Base-by-base conservation (phyloP, 1,140 invertebrate genomes). In the Panagrolaimus sp. region DNA sequence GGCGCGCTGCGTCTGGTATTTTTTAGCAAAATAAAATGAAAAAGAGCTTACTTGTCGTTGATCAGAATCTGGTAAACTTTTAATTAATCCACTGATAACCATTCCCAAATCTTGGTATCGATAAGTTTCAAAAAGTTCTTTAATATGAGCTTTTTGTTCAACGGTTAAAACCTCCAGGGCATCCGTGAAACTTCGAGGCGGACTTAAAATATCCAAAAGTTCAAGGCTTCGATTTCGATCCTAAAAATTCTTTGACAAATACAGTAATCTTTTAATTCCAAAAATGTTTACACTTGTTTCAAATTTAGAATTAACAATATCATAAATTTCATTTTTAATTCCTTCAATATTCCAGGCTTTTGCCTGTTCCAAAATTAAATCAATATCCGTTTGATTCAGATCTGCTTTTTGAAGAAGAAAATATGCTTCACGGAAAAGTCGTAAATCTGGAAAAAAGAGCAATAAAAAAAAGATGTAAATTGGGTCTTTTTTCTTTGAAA, bases 291-390 rank as follows among this genome's bases (percentile, higher is more conserved):
- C 52, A 58, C 17, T 58, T 58, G 21, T 28, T 1, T 58, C 21
- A 26, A 58, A 58, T 26, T 58, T 58, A 10, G 21, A 12, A 26
- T 6, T 58, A 58, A 58, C 52, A 58, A 58, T 58, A 14, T 26
- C 52, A 58, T 26, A 58, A 58, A 58, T 58, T 26, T 21, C 52
- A 58, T 58, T 58, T 28, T 58, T 58, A 58, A 58, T 28, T 5
- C 52, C 52, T 12, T 58, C 52, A 58, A 58, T 58, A 21, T 58
- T n/a, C 52, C 52, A 58, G 7, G 7, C 7, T 38, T 38, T 38
- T 38, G 32, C 32, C 7, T 4, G 7, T 7, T 38, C 32, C 2
- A 38, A 4, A 4, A 38, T 38, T 38, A 7, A 38, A 38, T 38
- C 32, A 38, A 38, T 38, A 38, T 38, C 32, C 32, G 32, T 38